A percentile compares a stretch with the other conserved stretches of the same genome.
These are phyloP conservation scores for Drosophila eugracilis DNA, from an alignment of 1,140 invertebrate species.

Conservation along the genomic window DNA sequence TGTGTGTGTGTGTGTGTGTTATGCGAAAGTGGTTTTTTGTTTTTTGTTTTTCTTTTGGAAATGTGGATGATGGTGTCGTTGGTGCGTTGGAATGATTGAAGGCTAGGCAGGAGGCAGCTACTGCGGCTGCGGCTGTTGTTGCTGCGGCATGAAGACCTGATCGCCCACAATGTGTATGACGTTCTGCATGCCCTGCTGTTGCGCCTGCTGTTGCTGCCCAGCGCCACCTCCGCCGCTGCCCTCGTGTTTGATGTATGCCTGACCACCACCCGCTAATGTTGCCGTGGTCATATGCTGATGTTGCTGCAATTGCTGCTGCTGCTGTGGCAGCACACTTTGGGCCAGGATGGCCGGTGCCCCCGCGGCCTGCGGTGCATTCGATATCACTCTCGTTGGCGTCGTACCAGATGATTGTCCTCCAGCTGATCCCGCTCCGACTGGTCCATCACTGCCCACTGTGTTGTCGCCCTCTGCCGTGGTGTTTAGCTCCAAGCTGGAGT, in stretches of 20 bases:
- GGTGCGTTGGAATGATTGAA: conserved; percentile 68
- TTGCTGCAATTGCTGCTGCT: conserved; percentile 52
- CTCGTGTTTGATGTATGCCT: conserved; percentile 69
- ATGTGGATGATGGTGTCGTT: conserved; percentile 36
- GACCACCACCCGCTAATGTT: conserved; percentile 67
- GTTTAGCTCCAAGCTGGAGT: conserved; percentile 64
- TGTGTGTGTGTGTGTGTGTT: conserved; percentile 27
- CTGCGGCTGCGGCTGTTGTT: conserved; percentile 53
- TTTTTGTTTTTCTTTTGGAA: conserved; percentile 14
- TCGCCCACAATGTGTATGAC: conserved; percentile 83
- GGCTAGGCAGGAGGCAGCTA: conserved; percentile 29
- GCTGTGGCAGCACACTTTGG: conserved; percentile 65
- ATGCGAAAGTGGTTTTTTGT: conserved; percentile 7
- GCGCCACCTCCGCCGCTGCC: conserved; percentile 35
- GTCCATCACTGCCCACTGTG: conserved; percentile 36
- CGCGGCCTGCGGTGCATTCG: conserved; percentile 40
- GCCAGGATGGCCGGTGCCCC: conserved; percentile 56
- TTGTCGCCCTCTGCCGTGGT: conserved; percentile 66
- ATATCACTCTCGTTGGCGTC: conserved; percentile 65
- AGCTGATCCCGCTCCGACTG: conserved; percentile 27
- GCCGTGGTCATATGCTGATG: conserved; percentile 61
- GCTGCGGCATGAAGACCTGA: conserved; percentile 73
- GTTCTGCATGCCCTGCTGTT: conserved; percentile 78
- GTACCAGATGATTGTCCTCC: conserved; percentile 18
- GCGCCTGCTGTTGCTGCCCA: conserved; percentile 50